Evolutionary conservation across 1,140 invertebrate species (phyloP).

Genomic region (Monochamus saltuarius): DNA sequence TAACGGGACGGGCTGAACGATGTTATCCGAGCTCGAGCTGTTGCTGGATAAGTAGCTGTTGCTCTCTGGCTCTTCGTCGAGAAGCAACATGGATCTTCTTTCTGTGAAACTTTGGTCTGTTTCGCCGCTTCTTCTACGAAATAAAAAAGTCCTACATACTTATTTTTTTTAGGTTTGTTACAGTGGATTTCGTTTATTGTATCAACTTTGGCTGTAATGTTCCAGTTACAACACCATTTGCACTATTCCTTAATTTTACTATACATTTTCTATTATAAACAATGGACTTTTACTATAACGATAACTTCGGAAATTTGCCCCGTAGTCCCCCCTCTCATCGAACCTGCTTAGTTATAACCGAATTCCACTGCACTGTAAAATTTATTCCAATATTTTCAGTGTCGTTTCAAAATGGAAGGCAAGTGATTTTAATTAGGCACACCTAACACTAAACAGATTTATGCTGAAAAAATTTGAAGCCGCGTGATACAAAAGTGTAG

Average conservation of each 20-base stretch:
- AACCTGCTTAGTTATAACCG: too few relatives aligned
- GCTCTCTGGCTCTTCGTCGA: conserved; percentile 54
- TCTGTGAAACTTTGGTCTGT: conserved; percentile 74
- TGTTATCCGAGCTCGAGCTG: conserved; percentile 29
- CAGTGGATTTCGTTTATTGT: too few relatives aligned
- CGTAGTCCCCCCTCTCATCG: too few relatives aligned
- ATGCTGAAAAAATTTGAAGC: conserved; percentile 24
- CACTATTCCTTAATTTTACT: too few relatives aligned
- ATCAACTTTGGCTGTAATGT: too few relatives aligned
- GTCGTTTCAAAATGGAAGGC: too few relatives aligned
- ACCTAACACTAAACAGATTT: neutral
- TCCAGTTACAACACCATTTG: too few relatives aligned
- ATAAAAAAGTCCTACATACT: conserved; percentile 6
- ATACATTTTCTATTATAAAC: too few relatives aligned
- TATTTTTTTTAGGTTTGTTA: too few relatives aligned
- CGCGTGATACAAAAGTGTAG: conserved; percentile 30
- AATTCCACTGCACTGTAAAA: too few relatives aligned
- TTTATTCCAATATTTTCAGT: neutral
- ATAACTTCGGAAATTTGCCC: too few relatives aligned
- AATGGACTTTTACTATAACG: too few relatives aligned
- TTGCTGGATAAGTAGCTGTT: conserved; percentile 17
- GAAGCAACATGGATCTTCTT: conserved; percentile 74
- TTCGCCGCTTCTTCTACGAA: conserved; percentile 68
- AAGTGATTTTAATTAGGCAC: conserved; percentile 4
- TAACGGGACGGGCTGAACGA: conserved; percentile 5